Percentiles rank a stretch among this genome's conserved stretches.
These are phyloP conservation scores for Parus major DNA, from an alignment of 2,113 vertebrate species.

Conservation along the genomic window DNA sequence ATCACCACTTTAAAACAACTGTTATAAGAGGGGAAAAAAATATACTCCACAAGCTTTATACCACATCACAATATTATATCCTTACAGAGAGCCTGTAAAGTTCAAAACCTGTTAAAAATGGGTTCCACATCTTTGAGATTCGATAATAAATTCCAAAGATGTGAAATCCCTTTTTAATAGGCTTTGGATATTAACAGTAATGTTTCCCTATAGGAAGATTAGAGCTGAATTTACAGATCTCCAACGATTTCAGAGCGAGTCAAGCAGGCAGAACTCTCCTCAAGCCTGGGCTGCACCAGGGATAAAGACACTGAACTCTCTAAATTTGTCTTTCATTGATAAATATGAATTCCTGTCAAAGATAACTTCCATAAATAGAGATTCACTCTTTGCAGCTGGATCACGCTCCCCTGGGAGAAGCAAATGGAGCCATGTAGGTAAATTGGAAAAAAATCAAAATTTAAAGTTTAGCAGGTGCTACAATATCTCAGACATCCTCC, in stretches of 20 bases:
- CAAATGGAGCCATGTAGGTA: background rate
- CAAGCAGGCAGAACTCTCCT: background rate
- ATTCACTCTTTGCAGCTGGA: background rate
- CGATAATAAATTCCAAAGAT: background rate
- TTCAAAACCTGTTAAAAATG: background rate
- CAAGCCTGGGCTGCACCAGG: background rate
- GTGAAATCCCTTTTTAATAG: conserved; percentile 27
- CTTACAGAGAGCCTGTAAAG: background rate
- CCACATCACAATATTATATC: background rate
- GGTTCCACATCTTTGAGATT: background rate
- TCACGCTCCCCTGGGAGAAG: background rate
- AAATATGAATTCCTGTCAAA: background rate
- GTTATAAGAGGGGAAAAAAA: background rate
- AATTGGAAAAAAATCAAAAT: background rate
- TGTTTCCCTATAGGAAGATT: background rate
- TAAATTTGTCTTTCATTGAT: background rate
- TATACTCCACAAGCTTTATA: background rate
- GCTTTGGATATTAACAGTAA: conserved; percentile 7
- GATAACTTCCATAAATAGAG: background rate
- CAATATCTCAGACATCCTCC: background rate
- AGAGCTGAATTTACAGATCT: background rate
- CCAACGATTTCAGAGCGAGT: background rate
- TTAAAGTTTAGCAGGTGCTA: background rate
- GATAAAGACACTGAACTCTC: background rate
- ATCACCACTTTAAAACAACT: background rate